These are phyloP conservation scores for Zeugodacus cucurbitae DNA, from an alignment of 1,140 invertebrate species.

Conservation along the genomic window DNA sequence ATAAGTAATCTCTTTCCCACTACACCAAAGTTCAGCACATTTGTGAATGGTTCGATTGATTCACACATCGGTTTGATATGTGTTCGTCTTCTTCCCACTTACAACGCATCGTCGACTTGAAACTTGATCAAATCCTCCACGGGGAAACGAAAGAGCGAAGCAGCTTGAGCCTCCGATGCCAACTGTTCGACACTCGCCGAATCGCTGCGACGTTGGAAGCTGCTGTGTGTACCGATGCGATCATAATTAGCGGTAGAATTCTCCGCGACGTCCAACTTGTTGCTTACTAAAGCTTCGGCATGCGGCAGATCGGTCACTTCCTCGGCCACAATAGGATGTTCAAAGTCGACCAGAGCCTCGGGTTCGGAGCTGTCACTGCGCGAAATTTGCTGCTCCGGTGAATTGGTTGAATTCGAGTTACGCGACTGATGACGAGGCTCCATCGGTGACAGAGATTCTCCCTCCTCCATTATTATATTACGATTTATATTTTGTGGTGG, in stretches of 20 bases:
- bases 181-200: constrained; percentile 56
- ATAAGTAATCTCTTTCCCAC: no score
- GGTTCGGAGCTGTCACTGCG: constrained; percentile 52
- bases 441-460: constrained; percentile 46
- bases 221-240: not conserved
- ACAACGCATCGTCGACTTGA: constrained; percentile 60
- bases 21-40: not conserved
- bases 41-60: no score
- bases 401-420: not conserved
- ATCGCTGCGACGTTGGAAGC: constrained; percentile 45
- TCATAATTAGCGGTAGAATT: constrained; percentile 38
- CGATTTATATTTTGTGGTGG: constrained; percentile 47
- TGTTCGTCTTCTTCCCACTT: not conserved
- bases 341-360: constrained; percentile 56
- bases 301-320: constrained; percentile 45
- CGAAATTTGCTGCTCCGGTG: constrained; percentile 48
- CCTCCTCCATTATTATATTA: constrained; percentile 41
- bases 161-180: constrained; percentile 59
- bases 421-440: constrained; percentile 51
- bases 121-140: constrained; percentile 64
- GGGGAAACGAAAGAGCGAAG: constrained; percentile 61
- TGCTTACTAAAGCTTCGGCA: constrained; percentile 47
- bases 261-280: constrained; percentile 40
- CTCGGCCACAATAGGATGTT: constrained; percentile 62
- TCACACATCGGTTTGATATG: no score